Conservation (phyloP, 2,113 vertebrate genomes). For the Colaptes auratus region DNA sequence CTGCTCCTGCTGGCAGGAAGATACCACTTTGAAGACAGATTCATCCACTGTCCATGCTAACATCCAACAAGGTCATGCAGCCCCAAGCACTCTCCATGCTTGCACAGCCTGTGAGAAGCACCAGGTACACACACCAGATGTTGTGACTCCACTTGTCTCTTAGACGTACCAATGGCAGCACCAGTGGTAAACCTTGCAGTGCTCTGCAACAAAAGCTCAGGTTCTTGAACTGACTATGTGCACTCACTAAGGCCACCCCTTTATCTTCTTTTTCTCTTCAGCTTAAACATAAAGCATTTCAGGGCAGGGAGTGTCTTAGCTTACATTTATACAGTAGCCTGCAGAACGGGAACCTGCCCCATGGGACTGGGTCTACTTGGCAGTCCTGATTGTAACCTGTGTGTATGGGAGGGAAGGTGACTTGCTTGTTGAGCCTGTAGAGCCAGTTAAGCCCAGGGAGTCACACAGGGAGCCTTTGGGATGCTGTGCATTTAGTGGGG, state of each 20-base stretch:
- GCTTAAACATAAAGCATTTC: not conserved
- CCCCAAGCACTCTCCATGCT: rapidly evolving
- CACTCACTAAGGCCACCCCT: not conserved
- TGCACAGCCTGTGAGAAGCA: not conserved
- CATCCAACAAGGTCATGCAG: not conserved
- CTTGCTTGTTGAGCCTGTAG: not conserved
- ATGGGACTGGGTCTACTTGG: not conserved
- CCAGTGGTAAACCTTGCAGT: not conserved
- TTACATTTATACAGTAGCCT: not conserved
- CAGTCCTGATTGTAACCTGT: not conserved
- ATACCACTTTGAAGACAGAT: rapidly evolving
- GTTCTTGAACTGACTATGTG: not conserved
- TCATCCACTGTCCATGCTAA: not conserved
- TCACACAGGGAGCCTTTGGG: not conserved
- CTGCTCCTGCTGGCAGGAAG: no score
- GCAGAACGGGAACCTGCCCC: not conserved
- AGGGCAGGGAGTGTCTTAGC: not conserved
- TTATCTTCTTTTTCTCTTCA: not conserved
- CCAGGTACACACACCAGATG: not conserved
- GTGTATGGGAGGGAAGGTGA: not conserved
- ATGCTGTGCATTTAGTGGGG: rapidly evolving
- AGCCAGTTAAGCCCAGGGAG: not conserved
- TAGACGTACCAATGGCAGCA: not conserved
- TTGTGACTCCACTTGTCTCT: not conserved
- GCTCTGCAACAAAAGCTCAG: not conserved